Evolutionary conservation across 2,888 invertebrate genomes (phyloP), one percentile per base, ranked within the genome.

Genomic region (Scaptodrosophila latifasciaeformis): DNA sequence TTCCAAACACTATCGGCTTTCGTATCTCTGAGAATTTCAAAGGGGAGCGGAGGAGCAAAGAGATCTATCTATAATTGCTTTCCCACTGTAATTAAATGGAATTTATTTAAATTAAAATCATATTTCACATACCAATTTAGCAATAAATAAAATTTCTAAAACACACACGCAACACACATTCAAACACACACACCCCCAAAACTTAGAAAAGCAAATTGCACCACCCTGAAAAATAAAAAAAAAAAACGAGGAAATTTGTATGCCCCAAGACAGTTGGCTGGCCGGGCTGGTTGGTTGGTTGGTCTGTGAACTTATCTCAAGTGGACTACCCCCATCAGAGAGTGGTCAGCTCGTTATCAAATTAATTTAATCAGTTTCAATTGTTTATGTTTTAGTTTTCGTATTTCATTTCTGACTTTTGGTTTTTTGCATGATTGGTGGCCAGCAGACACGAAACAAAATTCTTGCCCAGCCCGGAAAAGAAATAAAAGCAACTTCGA

Each of bases 331-430:
- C 24, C 21, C 21, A 40, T 5, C 21, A 21, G 15, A 5, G 27
- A 7, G 13, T 27, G 42, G 13, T 51, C 44, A 45, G 48, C 81
- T 68, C 54, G 66, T 75, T 75, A 81, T 77, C 81, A 70, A 70
- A 65, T 80, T 75, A 75, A 75, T 68, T 81, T 77, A 79, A 79
- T 81, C 81, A 75, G 70, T 67, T 80, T 77, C 72, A 79, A 81
- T 80, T 79, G 82, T 70, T 81, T 77, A 70, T 75, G 70, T 59
- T 78, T 67, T 62, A 54, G 52, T 51, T 49, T 44, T 59, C 31
- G 10, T 9, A 27, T 31, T 34, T 30, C 19, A 31, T 27, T 34
- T 42, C 34, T 10, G 9, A 47, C 49, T 30, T 31, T 17, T 18
- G 37, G 37, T 60, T 59, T 75, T 65, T 65, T 51, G 68, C 64